Percentiles rank a stretch among this genome's conserved stretches.
phyloP scores from a whole-genome alignment of 2,797 vertebrate genomes.

The Huso huso region DNA sequence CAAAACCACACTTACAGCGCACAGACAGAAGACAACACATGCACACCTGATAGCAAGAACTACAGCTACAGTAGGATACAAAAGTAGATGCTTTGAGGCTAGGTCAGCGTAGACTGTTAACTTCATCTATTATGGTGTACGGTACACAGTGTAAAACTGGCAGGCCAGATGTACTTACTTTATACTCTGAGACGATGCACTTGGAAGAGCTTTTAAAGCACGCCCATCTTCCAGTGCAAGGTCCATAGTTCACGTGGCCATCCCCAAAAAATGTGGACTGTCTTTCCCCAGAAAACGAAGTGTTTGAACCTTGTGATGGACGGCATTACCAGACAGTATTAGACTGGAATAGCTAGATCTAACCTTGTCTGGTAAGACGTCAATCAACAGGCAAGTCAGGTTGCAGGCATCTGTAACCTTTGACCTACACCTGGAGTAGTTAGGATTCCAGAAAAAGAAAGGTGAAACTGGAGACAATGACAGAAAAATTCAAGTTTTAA shows the following conservation, averaged over 20 bases:
- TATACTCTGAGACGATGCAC: constrained; percentile 48
- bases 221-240: constrained; percentile 51
- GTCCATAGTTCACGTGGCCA: constrained; percentile 46
- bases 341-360: constrained; percentile 88
- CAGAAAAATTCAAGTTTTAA: constrained; percentile 24
- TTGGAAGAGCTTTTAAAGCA: constrained; percentile 42
- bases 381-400: constrained; percentile 68
- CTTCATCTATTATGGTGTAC: too few relatives aligned
- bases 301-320: constrained; percentile 69
- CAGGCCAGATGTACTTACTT: too few relatives aligned
- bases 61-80: too few relatives aligned
- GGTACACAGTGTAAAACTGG: too few relatives aligned
- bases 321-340: constrained; percentile 99
- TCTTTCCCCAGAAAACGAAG: constrained; percentile 37
- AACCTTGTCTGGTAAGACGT: constrained; percentile 98
- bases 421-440: constrained; percentile 37
- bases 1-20: too few relatives aligned
- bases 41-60: too few relatives aligned
- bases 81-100: too few relatives aligned
- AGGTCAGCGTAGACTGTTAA: too few relatives aligned
- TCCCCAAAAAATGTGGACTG: not conserved
- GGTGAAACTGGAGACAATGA: constrained; percentile 34
- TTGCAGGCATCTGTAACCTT: constrained; percentile 47
- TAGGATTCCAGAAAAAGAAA: constrained; percentile 15
- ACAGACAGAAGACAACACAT: too few relatives aligned